phyloP scores from a whole-genome alignment of 2,888 invertebrate species.

The Melikaiella ostensackeni region DNA sequence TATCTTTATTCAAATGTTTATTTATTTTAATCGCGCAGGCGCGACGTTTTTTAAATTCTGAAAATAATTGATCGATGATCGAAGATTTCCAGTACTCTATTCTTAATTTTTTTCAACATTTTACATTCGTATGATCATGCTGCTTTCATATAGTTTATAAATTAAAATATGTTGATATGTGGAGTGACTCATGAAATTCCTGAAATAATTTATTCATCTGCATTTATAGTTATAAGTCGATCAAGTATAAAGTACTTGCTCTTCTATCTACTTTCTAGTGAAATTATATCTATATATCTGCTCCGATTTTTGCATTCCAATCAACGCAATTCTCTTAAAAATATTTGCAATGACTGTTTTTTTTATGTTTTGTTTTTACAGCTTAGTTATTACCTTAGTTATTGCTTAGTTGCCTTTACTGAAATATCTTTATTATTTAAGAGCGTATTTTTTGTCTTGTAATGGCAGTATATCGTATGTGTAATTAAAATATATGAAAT shows the following conservation, averaged over 20 bases:
- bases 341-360: not conserved
- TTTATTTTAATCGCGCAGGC: not conserved
- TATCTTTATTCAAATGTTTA: not conserved
- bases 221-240: not conserved
- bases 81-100: not conserved
- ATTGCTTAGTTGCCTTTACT: too few species aligned
- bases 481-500: not conserved
- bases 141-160: not conserved
- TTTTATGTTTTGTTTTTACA: not conserved
- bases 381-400: not conserved
- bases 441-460: not conserved
- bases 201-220: slow-evolving; percentile 19
- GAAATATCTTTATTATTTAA: not conserved
- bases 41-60: not conserved
- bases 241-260: too few species aligned
- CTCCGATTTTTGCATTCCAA: not conserved
- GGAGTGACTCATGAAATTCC: too few species aligned
- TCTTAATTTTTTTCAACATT: not conserved
- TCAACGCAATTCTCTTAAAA: not conserved
- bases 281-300: not conserved
- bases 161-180: too few species aligned
- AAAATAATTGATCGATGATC: not conserved
- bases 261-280: not conserved
- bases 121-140: not conserved
- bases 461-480: not conserved